Base-by-base conservation (phyloP, 2,113 vertebrate species). In the Nothobranchius furzeri region DNA sequence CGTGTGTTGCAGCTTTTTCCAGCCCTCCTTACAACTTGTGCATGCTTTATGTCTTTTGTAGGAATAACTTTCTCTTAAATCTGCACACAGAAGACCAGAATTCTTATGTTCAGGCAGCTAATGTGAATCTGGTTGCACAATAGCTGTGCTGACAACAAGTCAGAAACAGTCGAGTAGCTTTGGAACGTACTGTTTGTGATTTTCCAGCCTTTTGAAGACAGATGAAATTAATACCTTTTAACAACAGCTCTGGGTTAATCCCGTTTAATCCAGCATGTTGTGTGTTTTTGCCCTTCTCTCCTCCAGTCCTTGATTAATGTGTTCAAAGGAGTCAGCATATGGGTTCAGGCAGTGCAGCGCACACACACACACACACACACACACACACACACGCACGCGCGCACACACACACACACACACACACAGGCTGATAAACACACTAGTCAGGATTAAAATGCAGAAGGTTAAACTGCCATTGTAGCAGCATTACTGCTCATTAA, bases 401-500 rank as follows among this genome's bases (percentile, higher is more conserved):
- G n/a, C n/a, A n/a, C 52, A 70, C 42, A 62, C 76, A 72, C 42
- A 52, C 49, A 55, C 70, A 76, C 67, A 55, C 70, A 76, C 67
- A 69, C 66, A 51, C 30, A 59, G 36, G 43, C 9, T 55, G 10
- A 76, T 61, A 83, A 43, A 71, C 56, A 76, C 73, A 76, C 64
- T 69, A 53, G 47, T 50, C 51, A 40, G 87, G 88, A 85, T 90
- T 91, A 91, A 78, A 75, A 72, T 76, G 54, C 73, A 79, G 74
- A 85, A 87, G 85, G 75, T 85, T 69, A 69, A 59, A 65, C 71
- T 62, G 25, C 68, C 63, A 80, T 76, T 86, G 81, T 84, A 56
- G 60, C n/a, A 55, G 83, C 70, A 86, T 89, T 88, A 85, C 81
- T 72, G 67, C 81, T 86, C 78, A 83, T 90, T 88, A 89, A 75